These are phyloP conservation scores for Malacoraja senta DNA, from an alignment of 2,797 vertebrate species.

Conservation along the genomic window DNA sequence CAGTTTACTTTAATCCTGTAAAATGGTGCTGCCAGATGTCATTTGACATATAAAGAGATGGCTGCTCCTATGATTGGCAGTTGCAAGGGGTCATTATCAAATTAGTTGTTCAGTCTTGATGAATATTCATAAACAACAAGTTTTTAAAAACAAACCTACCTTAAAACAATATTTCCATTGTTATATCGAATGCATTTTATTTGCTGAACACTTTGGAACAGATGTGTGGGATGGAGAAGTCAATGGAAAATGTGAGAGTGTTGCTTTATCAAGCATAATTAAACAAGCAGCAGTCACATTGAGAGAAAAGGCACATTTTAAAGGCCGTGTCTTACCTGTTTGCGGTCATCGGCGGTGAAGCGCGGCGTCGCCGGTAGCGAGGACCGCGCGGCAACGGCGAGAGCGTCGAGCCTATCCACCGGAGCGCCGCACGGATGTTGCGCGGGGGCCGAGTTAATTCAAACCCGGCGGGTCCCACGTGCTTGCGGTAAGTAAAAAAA, in stretches of 20 bases:
- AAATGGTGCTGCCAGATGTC: conserved; percentile 30
- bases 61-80: conserved; percentile 12
- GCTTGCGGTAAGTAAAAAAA: no score
- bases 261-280: neutral
- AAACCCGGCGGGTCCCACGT: no score
- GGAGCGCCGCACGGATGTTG: no score
- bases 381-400: no score
- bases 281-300: neutral
- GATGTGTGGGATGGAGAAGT: neutral
- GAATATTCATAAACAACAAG: conserved; percentile 10
- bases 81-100: neutral
- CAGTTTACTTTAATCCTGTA: conserved; percentile 22
- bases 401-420: no score
- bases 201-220: neutral
- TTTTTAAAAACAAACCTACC: neutral
- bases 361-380: no score
- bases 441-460: no score
- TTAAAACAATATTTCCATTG: neutral
- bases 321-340: no score
- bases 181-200: neutral
- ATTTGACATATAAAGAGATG: conserved; percentile 18
- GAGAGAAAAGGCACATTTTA: neutral
- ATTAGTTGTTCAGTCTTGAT: neutral
- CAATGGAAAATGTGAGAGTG: neutral
- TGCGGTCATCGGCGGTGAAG: no score